phyloP scores from a whole-genome alignment of 1,140 invertebrate species.

The Ctenoplectra terminalis region DNA sequence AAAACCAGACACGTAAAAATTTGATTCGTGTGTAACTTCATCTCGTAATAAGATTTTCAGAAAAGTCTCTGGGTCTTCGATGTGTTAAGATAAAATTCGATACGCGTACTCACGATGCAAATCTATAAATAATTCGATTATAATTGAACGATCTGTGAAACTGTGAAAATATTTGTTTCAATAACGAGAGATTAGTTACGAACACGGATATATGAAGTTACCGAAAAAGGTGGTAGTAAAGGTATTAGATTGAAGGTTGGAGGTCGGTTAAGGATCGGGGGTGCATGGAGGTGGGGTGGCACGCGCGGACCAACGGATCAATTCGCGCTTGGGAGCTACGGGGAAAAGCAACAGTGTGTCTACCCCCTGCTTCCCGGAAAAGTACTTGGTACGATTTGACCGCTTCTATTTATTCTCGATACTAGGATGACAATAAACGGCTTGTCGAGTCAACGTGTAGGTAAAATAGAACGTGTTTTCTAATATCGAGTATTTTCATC shows the following conservation, averaged over 20 bases:
- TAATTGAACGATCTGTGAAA: background rate
- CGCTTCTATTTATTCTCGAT: slow-evolving; percentile 17
- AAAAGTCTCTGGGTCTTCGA: too few species aligned
- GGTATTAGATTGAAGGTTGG: slow-evolving; percentile 58
- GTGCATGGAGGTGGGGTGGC: slow-evolving; percentile 56
- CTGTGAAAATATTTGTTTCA: background rate
- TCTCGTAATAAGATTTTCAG: too few species aligned
- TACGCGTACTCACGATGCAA: background rate
- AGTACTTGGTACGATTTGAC: slow-evolving; percentile 48
- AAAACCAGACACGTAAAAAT: too few species aligned
- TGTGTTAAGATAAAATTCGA: background rate
- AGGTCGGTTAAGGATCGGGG: slow-evolving; percentile 61
- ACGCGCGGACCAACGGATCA: slow-evolving; percentile 69
- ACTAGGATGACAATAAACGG: slow-evolving; percentile 42
- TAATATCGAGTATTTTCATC: background rate
- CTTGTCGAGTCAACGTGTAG: slow-evolving; percentile 14
- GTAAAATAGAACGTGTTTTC: slow-evolving; percentile 27
- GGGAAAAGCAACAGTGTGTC: slow-evolving; percentile 72
- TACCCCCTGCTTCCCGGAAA: slow-evolving; percentile 60
- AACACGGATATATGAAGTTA: slow-evolving; percentile 19
- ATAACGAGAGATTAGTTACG: background rate
- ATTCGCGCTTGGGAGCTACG: slow-evolving; percentile 68
- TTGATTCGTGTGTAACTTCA: too few species aligned
- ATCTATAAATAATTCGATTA: background rate
- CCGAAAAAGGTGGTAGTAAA: slow-evolving; percentile 21